Conservation (phyloP, 2,113 vertebrate genomes). For the cat (Felis catus) region DNA sequence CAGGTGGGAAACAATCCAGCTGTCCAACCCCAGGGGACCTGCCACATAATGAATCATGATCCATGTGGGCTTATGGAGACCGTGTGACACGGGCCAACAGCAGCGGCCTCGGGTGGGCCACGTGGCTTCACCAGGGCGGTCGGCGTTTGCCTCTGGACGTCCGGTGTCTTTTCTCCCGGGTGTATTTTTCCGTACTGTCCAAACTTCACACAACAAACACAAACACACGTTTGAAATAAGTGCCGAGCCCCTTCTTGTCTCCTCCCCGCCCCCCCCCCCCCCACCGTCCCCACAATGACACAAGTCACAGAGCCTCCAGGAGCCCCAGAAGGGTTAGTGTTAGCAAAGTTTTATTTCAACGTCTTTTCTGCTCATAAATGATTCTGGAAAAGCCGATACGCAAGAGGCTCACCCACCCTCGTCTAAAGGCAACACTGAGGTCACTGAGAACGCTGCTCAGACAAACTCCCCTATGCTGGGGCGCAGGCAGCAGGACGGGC, state of each 20-base stretch:
- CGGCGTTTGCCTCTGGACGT: not conserved
- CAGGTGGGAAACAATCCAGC: not conserved
- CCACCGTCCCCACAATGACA: fast-evolving
- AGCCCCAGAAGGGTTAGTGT: not conserved
- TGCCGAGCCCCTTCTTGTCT: not conserved
- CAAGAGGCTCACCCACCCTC: not conserved
- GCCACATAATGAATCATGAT: not conserved
- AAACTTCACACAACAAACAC: not conserved
- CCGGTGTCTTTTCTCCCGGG: not conserved
- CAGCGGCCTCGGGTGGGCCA: fast-evolving
- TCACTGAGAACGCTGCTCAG: not conserved
- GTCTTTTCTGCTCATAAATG: constrained; percentile 57
- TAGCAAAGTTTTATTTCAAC: constrained; percentile 68
- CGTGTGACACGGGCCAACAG: not conserved
- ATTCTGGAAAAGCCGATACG: constrained; percentile 37
- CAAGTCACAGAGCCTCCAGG: not conserved
- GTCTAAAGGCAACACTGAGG: not conserved
- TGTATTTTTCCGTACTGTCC: not conserved
- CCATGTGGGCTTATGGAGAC: not conserved
- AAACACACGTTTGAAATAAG: too few species aligned
- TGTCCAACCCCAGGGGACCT: not conserved
- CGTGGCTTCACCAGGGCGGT: fast-evolving
- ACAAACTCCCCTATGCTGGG: not conserved
- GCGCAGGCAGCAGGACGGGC: not conserved
- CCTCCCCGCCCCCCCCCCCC: too few species aligned